Evolutionary conservation across 2,113 vertebrate genomes (phyloP).

Genomic region (Gobiocypris rarus): DNA sequence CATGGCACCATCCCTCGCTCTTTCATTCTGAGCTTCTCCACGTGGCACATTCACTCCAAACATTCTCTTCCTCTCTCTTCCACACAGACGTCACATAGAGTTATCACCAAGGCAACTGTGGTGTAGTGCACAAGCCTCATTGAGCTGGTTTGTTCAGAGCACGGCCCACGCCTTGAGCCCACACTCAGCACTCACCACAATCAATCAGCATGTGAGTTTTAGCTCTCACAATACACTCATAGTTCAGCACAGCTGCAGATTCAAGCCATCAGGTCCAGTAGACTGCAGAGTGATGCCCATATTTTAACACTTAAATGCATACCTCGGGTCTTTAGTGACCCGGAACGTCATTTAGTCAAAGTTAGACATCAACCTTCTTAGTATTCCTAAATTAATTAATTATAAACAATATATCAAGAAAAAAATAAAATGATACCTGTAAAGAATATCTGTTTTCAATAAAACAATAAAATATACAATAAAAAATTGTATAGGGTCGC

Average conservation of each 20-base stretch:
- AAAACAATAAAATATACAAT: too few relatives aligned
- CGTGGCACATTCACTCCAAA: constrained; percentile 37
- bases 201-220: not conserved
- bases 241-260: constrained; percentile 7
- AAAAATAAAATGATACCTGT: too few relatives aligned
- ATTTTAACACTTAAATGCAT: too few relatives aligned
- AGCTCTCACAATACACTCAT: not conserved
- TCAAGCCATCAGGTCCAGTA: not conserved
- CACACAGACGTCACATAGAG: constrained; percentile 38
- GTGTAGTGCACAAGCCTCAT: not conserved
- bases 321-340: too few relatives aligned
- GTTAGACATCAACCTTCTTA: too few relatives aligned
- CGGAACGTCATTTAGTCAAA: too few relatives aligned
- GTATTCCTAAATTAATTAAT: too few relatives aligned
- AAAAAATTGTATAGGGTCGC: too few relatives aligned
- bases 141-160: constrained; percentile 15
- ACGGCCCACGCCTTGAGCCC: constrained; percentile 2
- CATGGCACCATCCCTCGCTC: constrained; percentile 38
- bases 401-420: too few relatives aligned
- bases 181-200: not conserved
- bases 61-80: constrained; percentile 12
- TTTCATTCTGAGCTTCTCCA: constrained; percentile 45
- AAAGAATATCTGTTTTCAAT: too few relatives aligned
- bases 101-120: constrained; percentile 43
- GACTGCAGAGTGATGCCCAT: not conserved